phyloP scores from a whole-genome alignment of 1,140 invertebrate genomes.

The Reticulitermes speratus region DNA sequence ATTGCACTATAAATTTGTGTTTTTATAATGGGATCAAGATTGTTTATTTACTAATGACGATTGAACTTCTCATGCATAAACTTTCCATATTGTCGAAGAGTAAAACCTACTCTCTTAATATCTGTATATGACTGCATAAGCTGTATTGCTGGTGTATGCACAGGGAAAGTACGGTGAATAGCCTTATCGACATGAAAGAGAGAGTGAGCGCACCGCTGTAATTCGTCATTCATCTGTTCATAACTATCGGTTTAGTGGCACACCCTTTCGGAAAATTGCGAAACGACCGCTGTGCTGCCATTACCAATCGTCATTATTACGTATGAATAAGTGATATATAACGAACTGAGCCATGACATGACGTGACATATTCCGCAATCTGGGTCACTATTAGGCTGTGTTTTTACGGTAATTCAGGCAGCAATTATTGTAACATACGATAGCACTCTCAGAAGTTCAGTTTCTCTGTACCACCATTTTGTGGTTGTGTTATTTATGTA shows the following conservation, averaged over 20 bases:
- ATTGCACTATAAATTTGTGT: too few species aligned
- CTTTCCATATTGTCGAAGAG: too few species aligned
- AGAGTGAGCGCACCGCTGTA: not conserved
- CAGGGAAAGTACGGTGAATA: not conserved
- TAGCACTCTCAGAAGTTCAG: too few species aligned
- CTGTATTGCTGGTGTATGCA: not conserved
- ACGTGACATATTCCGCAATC: not conserved
- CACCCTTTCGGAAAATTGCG: constrained; percentile 13
- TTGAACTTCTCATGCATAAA: too few species aligned
- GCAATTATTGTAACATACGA: too few species aligned
- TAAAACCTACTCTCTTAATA: not conserved
- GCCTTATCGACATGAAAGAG: not conserved
- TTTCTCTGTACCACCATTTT: too few species aligned
- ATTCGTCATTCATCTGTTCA: not conserved
- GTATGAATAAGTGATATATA: constrained; percentile 6
- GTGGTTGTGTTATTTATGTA: too few species aligned
- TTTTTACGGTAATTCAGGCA: not conserved
- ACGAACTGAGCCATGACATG: not conserved
- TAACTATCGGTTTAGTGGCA: constrained; percentile 4
- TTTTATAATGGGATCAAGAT: too few species aligned
- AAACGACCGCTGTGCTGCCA: not conserved
- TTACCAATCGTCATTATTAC: constrained; percentile 3
- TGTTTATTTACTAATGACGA: too few species aligned
- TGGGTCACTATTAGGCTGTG: not conserved
- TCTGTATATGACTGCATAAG: not conserved